Evolutionary conservation across 1,140 invertebrate genomes (phyloP), one percentile per base, ranked within the genome.

Genomic region (Brachionus paranguensis): DNA sequence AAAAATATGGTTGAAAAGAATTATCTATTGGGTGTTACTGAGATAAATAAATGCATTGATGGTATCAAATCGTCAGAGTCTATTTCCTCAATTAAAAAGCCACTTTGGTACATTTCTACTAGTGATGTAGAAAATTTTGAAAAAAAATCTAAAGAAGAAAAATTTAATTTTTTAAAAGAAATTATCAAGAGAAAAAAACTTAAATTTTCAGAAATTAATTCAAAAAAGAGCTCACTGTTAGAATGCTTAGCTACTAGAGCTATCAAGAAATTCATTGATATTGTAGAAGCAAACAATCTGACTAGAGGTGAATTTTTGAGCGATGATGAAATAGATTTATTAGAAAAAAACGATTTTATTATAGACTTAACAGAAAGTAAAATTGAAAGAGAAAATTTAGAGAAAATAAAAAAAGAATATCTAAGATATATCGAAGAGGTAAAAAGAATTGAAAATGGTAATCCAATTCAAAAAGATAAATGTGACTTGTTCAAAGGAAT

Each of bases 31-130:
- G 41, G 43, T 12, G 72, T 76, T 27, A 29, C 0, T 29, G 72
- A 76, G 20, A 76, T 76, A 27, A 76, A 76, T 50, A 76, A 76
- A 50, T 50, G 72, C 14, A 76, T 76, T 12, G 72, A 76, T 76
- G 45, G 45, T n/a, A 50, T 76, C 12, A n/a, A 33, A 50, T 50
- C 72, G 8, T 20, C n/a, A 20, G 17, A 29, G 12, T 53, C 24
- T 14, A 33, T 33, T 12, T 5, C 20, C 14, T 8, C 2, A 4
- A 14, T 11, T 12, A 50, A 27, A 76, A 27, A 27, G 43, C 72
- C 72, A 10, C 7, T 27, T 27, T 76, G 72, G 72, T 76, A 76
- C 47, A 50, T 76, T 27, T 27, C 43, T 53, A 14, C 20, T 14
- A 41, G n/a, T 27, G 72, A 50, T 10, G 0, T 76, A 27, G 29